phyloP scores from a whole-genome alignment of 2,113 vertebrate genomes.

The Siphamia tubifer region DNA sequence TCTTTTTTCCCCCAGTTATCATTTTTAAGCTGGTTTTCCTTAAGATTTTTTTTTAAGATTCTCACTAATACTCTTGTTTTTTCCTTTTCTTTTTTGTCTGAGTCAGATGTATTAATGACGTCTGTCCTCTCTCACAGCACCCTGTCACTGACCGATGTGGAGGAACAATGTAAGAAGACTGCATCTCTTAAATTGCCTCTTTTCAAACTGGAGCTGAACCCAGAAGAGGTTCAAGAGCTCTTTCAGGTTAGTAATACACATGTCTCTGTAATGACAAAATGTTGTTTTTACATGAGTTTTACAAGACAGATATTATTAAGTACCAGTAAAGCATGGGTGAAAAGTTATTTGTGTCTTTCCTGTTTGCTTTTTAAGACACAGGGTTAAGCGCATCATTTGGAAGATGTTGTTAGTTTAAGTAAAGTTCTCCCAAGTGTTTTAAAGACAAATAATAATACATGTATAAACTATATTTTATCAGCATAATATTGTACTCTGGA shows the following conservation, averaged over 20 bases:
- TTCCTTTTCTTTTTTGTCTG: background rate
- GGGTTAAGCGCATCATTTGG: no score
- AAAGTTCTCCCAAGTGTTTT: no score
- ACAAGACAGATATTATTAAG: no score
- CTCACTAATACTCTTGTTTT: background rate
- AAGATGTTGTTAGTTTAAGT: no score
- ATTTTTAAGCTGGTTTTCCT: background rate
- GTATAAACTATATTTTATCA: no score
- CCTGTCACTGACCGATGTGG: slow-evolving; percentile 77
- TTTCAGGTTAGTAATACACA: slow-evolving; percentile 90
- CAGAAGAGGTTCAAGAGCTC: slow-evolving; percentile 79
- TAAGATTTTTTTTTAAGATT: background rate
- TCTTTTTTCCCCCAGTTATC: background rate
- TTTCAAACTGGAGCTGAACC: slow-evolving; percentile 77
- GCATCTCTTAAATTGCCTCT: slow-evolving; percentile 76
- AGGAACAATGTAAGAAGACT: slow-evolving; percentile 74
- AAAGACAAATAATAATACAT: no score
- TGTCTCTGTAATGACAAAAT: no score
- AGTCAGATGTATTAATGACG: background rate
- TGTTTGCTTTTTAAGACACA: no score
- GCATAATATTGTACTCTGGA: no score
- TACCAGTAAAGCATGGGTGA: background rate
- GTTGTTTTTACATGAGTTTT: no score
- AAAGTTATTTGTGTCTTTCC: no score
- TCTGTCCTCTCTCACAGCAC: slow-evolving; percentile 31